Evolutionary conservation across 1,140 invertebrate species (phyloP), one percentile per base, ranked within the genome.

Genomic region (Goniozus legneri): DNA sequence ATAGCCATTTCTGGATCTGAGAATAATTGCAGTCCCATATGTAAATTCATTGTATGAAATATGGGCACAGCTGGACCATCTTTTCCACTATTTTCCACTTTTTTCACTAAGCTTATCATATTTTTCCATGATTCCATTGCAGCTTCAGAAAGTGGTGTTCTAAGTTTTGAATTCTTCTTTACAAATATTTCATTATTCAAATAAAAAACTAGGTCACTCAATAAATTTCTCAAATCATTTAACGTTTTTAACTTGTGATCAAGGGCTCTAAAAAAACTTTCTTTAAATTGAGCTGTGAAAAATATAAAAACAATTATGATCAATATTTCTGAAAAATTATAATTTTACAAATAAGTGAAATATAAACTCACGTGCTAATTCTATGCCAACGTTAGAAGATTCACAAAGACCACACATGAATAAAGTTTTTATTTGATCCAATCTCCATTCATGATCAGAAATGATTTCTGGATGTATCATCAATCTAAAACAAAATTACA

Each of bases 1-100:
- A 76, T 65, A 1, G 85, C 84, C 66, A 86, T 76, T 71, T 85
- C 81, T 4, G 80, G 70, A 55, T 88, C 83, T 15, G 78, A 78
- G 62, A 88, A 86, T 43, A 88, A 62, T 52, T 87, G 86, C 13
- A 89, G 64, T n/a, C 82, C 81, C 74, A 88, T 81, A 40, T 86
- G 82, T 41, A 87, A 70, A 41, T 85, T 78, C 50, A 88, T 75
- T 22, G 82, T 82, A 45, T 83, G 79, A 64, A 87, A 86, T 27
- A 82, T 81, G 16, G 77, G 58, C 37, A 51, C 44, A 38, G 47
- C 62, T 35, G 68, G 51, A 33, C 50, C 51, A 34, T 69, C 68
- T 47, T 52, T 67, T 53, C 30, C 56, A 58, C 58, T 71, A 52
- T 74, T 81, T 49, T 70, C 76, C 44, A 71, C 58, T 60, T 59